phyloP scores from a whole-genome alignment of 2,113 vertebrate species.

The Podilymbus podiceps region DNA sequence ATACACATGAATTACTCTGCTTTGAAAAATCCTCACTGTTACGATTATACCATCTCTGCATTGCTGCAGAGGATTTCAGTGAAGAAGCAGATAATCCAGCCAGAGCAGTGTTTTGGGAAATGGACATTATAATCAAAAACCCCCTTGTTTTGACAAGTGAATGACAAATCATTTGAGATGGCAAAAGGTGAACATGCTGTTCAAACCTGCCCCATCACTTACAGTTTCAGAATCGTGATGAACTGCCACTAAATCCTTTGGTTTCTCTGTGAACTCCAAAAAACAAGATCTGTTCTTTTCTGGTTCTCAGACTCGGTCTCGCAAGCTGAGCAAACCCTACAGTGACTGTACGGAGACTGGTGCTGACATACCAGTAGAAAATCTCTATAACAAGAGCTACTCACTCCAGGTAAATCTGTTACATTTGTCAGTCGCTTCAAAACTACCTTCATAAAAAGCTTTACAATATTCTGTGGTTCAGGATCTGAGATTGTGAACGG shows the following conservation, averaged over 20 bases:
- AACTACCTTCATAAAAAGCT: not conserved
- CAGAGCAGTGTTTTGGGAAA: not conserved
- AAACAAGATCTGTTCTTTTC: not conserved
- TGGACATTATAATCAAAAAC: not conserved
- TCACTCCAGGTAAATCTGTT: conserved; percentile 75
- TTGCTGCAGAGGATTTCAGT: not conserved
- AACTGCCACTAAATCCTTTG: not conserved
- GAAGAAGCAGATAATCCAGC: not conserved
- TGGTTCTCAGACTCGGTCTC: conserved; percentile 72
- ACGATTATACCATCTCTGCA: not conserved
- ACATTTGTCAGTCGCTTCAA: not conserved
- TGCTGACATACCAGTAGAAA: conserved; percentile 68
- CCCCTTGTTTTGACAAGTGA: not conserved
- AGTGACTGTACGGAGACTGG: conserved; percentile 79
- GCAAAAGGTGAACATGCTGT: not conserved
- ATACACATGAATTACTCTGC: not conserved
- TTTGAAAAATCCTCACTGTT: not conserved
- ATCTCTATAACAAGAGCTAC: conserved; percentile 79
- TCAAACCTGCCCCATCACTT: not conserved
- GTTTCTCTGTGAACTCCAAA: not conserved
- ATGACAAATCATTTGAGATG: not conserved
- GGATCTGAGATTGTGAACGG: not conserved
- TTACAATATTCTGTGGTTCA: not conserved
- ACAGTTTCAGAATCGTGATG: not conserved
- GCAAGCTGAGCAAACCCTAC: conserved; percentile 79